Percentiles rank a stretch among this genome's conserved stretches.
Conservation (phyloP, 2,888 invertebrate genomes). For the Cantharis rufa region DNA sequence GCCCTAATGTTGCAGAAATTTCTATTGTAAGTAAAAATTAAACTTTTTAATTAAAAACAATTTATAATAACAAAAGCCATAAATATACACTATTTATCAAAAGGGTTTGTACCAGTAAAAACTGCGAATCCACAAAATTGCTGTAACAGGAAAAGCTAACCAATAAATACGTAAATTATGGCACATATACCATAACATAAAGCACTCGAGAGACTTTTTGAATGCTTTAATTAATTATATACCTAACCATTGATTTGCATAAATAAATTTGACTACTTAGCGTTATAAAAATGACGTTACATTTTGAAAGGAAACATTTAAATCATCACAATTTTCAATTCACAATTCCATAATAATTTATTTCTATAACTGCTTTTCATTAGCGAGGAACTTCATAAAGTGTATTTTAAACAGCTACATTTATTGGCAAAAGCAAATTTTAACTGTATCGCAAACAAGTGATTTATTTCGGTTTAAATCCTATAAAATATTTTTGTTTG, state of each 20-base stretch:
- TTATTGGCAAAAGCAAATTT: background rate
- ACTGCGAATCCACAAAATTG: constrained; percentile 7
- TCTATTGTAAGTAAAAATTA: background rate
- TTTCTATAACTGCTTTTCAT: background rate
- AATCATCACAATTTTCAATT: background rate
- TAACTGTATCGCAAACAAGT: background rate
- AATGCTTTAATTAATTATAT: constrained; percentile 7
- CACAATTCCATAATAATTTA: background rate
- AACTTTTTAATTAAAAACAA: background rate
- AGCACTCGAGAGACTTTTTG: constrained; percentile 5
- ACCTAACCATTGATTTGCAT: background rate
- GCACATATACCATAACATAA: background rate
- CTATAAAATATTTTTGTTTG: background rate
- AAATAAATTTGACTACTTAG: background rate
- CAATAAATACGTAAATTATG: constrained; percentile 11
- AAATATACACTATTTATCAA: constrained; percentile 10
- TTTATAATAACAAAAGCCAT: background rate
- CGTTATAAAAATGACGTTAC: background rate
- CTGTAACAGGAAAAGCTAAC: constrained; percentile 9
- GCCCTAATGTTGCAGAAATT: background rate
- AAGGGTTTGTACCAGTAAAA: constrained; percentile 5
- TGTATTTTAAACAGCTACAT: background rate
- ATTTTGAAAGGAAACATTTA: background rate
- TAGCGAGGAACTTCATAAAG: background rate
- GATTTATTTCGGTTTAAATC: background rate